Evolutionary conservation across 1,140 invertebrate genomes (phyloP), one percentile per base, ranked within the genome.

Genomic region (Lordiphosa mommai): DNA sequence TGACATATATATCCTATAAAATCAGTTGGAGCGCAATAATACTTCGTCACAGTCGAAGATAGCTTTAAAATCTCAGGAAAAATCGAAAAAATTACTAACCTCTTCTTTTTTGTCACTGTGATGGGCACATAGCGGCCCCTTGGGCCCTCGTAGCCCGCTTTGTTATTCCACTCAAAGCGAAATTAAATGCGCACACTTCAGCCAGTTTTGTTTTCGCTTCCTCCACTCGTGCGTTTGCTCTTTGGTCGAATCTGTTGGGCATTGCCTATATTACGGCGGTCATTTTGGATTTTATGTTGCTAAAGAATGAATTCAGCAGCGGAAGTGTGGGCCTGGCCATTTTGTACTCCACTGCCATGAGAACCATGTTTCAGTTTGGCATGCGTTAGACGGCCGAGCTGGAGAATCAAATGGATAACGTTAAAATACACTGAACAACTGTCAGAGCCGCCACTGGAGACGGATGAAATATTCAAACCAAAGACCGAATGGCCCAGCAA

Each of bases 321-420:
- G 94, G 94, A 0, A 91, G 94, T 61, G 94, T 96, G 4, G 96
- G 95, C n/a, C 72, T 97, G 34, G 93, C 94, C 0, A 93, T 97
- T 47, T 94, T 95, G 0, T 95, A 96, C 76, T 92, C 93, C 2
- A 93, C 96, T 30, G 91, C 92, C 0, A 88, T 97, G 41, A 93
- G 93, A 13, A 93, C 94, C 1, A 93, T 95, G 90, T 93, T 96
- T 48, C 96, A 97, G 79, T 97, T 94, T 93, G 95, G 94, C 1
- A 94, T 97, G 89, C 89, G 96, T 49, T 96, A 98, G 72, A 96
- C 94, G 8, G 95, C 96, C 0, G 94, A 96, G 82, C 88, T 95
- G 2, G 94, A 95, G 71, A 95, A 93, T 74, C 90, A 93, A 34
- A 94, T 95, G 92, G 94, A 93, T 0, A 93, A 93, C 2, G 94